phyloP scores from a whole-genome alignment of 2,888 invertebrate species.

The Achlya flavicornis region DNA sequence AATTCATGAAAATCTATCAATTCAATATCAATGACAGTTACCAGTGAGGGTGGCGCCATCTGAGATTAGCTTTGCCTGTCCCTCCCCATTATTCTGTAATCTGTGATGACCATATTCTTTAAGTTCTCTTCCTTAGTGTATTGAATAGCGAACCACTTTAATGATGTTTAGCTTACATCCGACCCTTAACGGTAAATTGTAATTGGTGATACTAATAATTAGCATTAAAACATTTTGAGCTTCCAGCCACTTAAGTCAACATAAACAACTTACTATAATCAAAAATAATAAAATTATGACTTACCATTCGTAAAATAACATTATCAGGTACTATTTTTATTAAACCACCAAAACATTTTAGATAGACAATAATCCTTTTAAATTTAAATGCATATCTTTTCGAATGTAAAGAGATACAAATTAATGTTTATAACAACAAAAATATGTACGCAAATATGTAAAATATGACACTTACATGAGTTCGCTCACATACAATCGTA shows the following conservation, averaged over 20 bases:
- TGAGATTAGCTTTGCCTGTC: too few relatives aligned
- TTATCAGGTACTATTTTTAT: constrained; percentile 6
- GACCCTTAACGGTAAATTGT: too few relatives aligned
- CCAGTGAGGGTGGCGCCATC: too few relatives aligned
- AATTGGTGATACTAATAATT: background rate
- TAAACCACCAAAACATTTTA: too few relatives aligned
- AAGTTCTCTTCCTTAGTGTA: too few relatives aligned
- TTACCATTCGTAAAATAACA: background rate
- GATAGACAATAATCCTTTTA: background rate
- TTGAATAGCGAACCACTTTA: too few relatives aligned
- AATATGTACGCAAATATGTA: background rate
- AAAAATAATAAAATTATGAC: background rate
- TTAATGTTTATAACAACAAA: background rate
- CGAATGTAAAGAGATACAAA: background rate
- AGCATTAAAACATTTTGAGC: background rate
- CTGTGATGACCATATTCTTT: too few relatives aligned
- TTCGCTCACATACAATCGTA: background rate
- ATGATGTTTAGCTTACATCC: too few relatives aligned
- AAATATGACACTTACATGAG: background rate
- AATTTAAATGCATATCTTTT: constrained; percentile 3
- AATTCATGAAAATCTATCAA: too few relatives aligned
- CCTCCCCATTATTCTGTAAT: too few relatives aligned
- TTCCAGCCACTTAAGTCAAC: background rate
- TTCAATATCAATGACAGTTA: too few relatives aligned
- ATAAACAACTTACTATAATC: constrained; percentile 4